A percentile compares a stretch with the other conserved stretches of the same genome.
These are phyloP conservation scores for Onychostruthus taczanowskii DNA, from an alignment of 2,113 vertebrate genomes.

Conservation along the genomic window DNA sequence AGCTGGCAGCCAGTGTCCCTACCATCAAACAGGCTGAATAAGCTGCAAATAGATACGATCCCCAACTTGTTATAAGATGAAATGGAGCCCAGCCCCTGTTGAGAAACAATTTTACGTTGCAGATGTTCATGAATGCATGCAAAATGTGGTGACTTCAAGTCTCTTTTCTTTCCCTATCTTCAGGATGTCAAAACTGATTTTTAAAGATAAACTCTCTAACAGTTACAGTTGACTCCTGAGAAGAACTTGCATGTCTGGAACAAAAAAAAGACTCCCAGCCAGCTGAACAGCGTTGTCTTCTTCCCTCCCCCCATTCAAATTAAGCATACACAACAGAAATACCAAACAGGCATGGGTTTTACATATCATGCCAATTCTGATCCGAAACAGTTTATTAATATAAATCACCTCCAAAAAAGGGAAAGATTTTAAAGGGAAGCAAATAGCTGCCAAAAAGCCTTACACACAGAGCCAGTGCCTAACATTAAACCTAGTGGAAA, in stretches of 20 bases:
- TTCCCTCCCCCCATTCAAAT: conserved; percentile 20
- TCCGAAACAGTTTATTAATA: conserved; percentile 27
- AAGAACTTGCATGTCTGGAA: conserved; percentile 29
- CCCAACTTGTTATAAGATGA: conserved; percentile 12
- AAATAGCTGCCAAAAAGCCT: conserved; percentile 18
- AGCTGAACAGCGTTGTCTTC: background rate
- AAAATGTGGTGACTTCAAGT: conserved; percentile 38
- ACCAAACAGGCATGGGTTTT: conserved; percentile 32
- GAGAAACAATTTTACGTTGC: conserved; percentile 47
- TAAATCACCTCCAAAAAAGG: conserved; percentile 60
- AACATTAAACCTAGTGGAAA: conserved; percentile 11
- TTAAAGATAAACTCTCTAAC: conserved; percentile 9
- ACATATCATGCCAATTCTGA: conserved; percentile 37
- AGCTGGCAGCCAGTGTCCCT: background rate
- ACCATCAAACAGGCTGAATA: background rate
- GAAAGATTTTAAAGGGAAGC: background rate
- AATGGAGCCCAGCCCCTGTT: conserved; percentile 4
- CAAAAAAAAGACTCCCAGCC: conserved; percentile 15
- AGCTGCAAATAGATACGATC: conserved; percentile 14
- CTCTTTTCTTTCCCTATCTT: conserved; percentile 4
- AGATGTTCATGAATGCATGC: conserved; percentile 35
- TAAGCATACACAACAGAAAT: conserved; percentile 36
- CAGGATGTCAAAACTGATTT: conserved; percentile 36
- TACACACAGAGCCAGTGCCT: conserved; percentile 23
- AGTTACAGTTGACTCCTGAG: conserved; percentile 18